Evolutionary conservation across 1,140 invertebrate species (phyloP).

Genomic region (Leptinotarsa defecta): DNA sequence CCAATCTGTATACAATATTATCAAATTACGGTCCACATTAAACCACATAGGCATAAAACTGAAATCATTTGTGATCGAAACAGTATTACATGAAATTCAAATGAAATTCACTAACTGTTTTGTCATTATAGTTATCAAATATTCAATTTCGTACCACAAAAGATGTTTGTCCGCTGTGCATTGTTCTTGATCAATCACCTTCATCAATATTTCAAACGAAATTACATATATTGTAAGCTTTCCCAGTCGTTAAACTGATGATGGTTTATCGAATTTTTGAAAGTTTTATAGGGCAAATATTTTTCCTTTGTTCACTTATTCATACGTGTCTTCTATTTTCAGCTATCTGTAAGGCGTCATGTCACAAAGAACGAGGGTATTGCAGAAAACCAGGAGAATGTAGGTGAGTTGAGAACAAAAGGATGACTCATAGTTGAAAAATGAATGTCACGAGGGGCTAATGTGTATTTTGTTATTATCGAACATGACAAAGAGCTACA

Average conservation of each 20-base stretch:
- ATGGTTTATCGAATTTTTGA: not conserved
- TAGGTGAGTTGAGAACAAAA: constrained; percentile 52
- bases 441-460: too few relatives aligned
- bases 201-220: not conserved
- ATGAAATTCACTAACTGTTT: too few relatives aligned
- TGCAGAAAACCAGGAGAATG: constrained; percentile 80
- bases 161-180: not conserved
- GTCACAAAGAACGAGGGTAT: constrained; percentile 81
- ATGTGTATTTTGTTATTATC: too few relatives aligned
- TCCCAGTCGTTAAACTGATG: constrained; percentile 1
- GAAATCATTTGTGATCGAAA: too few relatives aligned
- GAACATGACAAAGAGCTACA: too few relatives aligned
- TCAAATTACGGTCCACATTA: too few relatives aligned
- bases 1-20: too few relatives aligned
- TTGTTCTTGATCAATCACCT: constrained; percentile 1
- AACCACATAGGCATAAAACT: too few relatives aligned
- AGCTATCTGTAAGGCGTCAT: constrained; percentile 83
- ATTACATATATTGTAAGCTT: constrained; percentile 12
- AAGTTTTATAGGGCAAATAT: too few relatives aligned
- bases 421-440: not conserved
- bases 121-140: too few relatives aligned
- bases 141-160: too few relatives aligned
- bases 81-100: too few relatives aligned
- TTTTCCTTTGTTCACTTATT: constrained; percentile 1
- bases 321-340: constrained; percentile 40